Evolutionary conservation across 2,888 invertebrate genomes (phyloP).

Genomic region (Pseudanteris insignis): DNA sequence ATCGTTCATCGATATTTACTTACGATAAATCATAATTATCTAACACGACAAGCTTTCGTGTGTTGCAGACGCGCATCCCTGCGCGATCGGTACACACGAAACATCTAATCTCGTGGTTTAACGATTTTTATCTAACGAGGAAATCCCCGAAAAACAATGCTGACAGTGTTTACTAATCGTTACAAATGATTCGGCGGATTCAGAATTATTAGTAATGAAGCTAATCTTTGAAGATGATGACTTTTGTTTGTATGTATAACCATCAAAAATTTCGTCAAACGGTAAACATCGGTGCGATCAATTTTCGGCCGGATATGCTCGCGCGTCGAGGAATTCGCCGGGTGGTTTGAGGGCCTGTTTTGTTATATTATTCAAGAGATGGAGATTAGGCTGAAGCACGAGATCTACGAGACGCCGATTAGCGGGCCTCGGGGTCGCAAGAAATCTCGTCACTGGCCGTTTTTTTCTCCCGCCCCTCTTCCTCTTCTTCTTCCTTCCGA

Average conservation of each 20-base stretch:
- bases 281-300: too few species aligned
- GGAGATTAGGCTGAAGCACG: constrained; percentile 35
- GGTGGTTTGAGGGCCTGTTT: constrained; percentile 3
- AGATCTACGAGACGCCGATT: constrained; percentile 33
- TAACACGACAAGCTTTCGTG: constrained; percentile 3
- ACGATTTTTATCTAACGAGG: constrained; percentile 7
- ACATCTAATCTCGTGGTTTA: too few species aligned
- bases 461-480: too few species aligned
- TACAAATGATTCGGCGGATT: not conserved
- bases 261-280: too few species aligned
- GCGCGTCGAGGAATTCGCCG: constrained; percentile 17
- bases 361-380: constrained; percentile 36
- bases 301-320: not conserved
- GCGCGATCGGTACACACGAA: too few species aligned
- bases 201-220: too few species aligned
- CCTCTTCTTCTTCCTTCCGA: constrained; percentile 44
- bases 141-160: constrained; percentile 8
- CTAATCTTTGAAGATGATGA: too few species aligned
- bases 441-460: constrained; percentile 24
- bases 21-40: constrained; percentile 16
- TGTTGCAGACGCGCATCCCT: not conserved
- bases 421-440: constrained; percentile 18
- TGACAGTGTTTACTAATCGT: not conserved
- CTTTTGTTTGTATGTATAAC: too few species aligned
- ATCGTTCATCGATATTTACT: constrained; percentile 12